Conservation (phyloP, 2,113 vertebrate species). For the Calidris pygmaea region DNA sequence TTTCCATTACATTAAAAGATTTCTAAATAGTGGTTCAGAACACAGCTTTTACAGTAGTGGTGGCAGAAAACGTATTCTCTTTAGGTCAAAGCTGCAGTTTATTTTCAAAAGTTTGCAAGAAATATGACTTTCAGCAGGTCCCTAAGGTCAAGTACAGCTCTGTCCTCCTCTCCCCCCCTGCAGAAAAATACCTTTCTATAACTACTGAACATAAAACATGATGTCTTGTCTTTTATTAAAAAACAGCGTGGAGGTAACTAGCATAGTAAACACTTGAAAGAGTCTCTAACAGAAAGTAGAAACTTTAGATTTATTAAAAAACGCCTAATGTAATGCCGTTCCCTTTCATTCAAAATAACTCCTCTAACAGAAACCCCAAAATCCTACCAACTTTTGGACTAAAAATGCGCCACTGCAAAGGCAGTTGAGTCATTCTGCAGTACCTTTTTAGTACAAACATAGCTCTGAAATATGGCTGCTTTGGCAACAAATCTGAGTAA, state of each 20-base stretch:
- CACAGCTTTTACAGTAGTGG: neutral
- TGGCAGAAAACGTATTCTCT: neutral
- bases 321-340: neutral
- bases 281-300: neutral
- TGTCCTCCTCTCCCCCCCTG: too few relatives aligned
- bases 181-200: neutral
- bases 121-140: neutral
- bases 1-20: neutral
- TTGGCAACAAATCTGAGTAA: neutral
- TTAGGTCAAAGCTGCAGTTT: neutral
- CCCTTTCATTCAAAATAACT: neutral
- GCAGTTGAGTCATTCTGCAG: neutral
- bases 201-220: neutral
- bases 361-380: neutral
- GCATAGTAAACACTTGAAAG: neutral
- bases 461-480: neutral
- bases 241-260: neutral
- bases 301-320: neutral
- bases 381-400: neutral
- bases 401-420: neutral
- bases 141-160: neutral
- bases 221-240: neutral
- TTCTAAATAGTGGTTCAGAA: neutral
- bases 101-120: neutral
- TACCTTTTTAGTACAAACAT: rapidly evolving